Evolutionary conservation across 2,113 vertebrate genomes (phyloP).

Genomic region (Gracilinanus agilis): DNA sequence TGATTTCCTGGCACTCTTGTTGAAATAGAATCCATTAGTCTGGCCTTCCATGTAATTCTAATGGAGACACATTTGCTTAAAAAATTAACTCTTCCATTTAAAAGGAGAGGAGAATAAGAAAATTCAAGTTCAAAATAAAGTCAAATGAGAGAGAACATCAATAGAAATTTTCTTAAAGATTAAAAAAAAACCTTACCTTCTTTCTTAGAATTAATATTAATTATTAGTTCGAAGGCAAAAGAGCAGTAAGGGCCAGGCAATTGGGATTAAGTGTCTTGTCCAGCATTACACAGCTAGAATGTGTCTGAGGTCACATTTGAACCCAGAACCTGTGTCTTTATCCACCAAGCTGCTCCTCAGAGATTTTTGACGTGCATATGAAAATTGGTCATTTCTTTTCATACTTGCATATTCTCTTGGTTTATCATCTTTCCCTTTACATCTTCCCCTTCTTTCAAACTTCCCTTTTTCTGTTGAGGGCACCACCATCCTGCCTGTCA

Average conservation of each 20-base stretch:
- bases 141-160: neutral
- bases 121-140: conserved; percentile 18
- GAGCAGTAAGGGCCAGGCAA: too few species aligned
- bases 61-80: neutral
- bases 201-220: too few species aligned
- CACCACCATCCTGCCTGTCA: neutral
- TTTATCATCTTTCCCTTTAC: neutral
- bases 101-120: conserved; percentile 8
- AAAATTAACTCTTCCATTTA: conserved; percentile 25
- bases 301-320: too few species aligned
- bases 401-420: neutral
- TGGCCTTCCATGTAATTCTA: neutral
- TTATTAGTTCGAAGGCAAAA: too few species aligned
- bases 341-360: too few species aligned
- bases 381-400: neutral
- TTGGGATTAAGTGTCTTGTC: too few species aligned
- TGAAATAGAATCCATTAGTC: neutral
- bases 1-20: neutral
- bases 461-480: neutral
- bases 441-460: neutral
- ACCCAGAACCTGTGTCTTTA: too few species aligned
- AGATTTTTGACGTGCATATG: neutral
- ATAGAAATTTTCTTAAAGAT: neutral
- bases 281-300: too few species aligned
- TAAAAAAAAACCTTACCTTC: too few species aligned